Evolutionary conservation across 2,888 invertebrate species (phyloP).

Genomic region (Pyrochroa serraticornis): DNA sequence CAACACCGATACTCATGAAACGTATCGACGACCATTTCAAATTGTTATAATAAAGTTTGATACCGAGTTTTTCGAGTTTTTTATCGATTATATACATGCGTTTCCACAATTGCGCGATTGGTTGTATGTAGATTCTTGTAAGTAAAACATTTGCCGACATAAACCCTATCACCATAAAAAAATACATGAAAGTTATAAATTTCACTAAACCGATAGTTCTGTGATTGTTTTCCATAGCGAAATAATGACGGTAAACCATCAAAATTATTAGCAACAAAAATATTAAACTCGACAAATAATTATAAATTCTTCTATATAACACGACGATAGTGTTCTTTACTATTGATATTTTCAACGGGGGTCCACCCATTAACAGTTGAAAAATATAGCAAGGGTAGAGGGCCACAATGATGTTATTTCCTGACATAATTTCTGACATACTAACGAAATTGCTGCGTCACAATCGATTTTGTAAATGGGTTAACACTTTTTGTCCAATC

Average conservation of each 20-base stretch:
- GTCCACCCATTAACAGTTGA: conserved; percentile 9
- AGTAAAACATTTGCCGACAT: conserved; percentile 9
- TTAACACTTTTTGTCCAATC: no score
- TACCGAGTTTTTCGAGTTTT: not conserved
- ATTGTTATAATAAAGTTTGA: conserved; percentile 9
- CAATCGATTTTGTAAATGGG: no score
- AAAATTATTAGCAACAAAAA: not conserved
- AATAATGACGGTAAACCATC: not conserved
- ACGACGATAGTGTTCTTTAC: not conserved
- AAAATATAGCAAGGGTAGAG: conserved; percentile 14
- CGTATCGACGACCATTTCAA: conserved; percentile 4
- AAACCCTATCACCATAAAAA: conserved; percentile 2
- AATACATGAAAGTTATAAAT: conserved; percentile 11
- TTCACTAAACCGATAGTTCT: conserved; percentile 6
- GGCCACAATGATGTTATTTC: conserved; percentile 1
- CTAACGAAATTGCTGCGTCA: no score
- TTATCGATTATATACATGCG: conserved; percentile 6
- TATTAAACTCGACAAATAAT: conserved; percentile 1
- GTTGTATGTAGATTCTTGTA: conserved; percentile 1
- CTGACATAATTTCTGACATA: not conserved
- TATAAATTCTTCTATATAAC: not conserved
- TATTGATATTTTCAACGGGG: conserved; percentile 11
- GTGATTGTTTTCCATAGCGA: not conserved
- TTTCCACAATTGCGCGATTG: not conserved
- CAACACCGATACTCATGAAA: not conserved